These are phyloP conservation scores for Popillia japonica DNA, from an alignment of 1,140 invertebrate genomes.

Conservation along the genomic window DNA sequence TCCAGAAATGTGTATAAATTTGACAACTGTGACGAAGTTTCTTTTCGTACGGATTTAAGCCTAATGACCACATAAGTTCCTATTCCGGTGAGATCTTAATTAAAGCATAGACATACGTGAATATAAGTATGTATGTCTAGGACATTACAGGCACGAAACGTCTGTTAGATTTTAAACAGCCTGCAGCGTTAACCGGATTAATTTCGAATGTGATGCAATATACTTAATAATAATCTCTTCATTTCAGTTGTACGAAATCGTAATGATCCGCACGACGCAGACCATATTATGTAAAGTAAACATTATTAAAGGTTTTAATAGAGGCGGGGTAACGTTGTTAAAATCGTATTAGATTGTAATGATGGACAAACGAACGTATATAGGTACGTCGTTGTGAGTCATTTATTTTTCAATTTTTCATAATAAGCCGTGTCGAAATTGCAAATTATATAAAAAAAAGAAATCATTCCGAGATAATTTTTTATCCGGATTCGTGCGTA, in stretches of 20 bases:
- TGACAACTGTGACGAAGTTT: too few relatives aligned
- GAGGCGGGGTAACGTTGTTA: neutral
- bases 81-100: too few relatives aligned
- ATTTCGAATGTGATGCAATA: neutral
- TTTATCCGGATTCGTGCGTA: neutral
- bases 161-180: neutral
- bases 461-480: neutral
- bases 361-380: neutral
- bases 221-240: neutral
- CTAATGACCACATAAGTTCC: too few relatives aligned
- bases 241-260: neutral
- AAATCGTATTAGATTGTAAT: constrained; percentile 2
- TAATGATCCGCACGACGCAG: neutral
- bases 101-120: too few relatives aligned
- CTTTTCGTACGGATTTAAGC: too few relatives aligned
- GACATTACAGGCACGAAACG: too few relatives aligned
- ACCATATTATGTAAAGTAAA: constrained; percentile 2
- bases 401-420: constrained; percentile 3
- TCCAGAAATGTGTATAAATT: too few relatives aligned
- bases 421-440: neutral
- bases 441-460: neutral
- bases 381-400: neutral
- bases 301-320: neutral
- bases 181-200: neutral
- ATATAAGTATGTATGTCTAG: too few relatives aligned